Evolutionary conservation across 2,888 invertebrate species (phyloP), one percentile per base, ranked within the genome.

Genomic region (Esperia sulphurella): DNA sequence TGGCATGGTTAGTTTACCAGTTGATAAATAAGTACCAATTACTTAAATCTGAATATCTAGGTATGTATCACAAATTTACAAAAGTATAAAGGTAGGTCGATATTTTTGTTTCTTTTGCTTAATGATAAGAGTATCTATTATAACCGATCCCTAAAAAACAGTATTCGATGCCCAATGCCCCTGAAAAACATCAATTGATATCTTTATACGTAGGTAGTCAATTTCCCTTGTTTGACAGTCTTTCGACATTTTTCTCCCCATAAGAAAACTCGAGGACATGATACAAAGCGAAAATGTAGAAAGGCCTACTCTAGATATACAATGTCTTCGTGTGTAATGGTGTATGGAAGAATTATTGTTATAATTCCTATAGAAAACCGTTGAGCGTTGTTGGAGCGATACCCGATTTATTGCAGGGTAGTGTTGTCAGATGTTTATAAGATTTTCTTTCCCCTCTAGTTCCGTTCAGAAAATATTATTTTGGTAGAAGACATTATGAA

Each of bases 301-400:
- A n/a, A 46, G 31, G 4, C 5, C 41, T 39, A 8, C 31, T 14
- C 31, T 31, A 42, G 29, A 40, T 31, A 41, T 42, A 60, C 59
- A 58, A 75, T 77, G 65, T 73, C 71, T 66, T 58, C 67, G 65
- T 64, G 77, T 65, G 68, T 75, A 77, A 71, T 78, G 75, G 74
- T 67, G 68, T 67, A 71, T 75, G 75, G 67, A 77, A 68, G 79
- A 79, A 76, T 75, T 79, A 79, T 79, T 71, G 70, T 71, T 57
- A 66, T 74, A 74, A 71, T 75, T 71, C 71, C 71, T 68, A 65
- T 67, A 67, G 70, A 69, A 69, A 68, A 70, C 66, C 61, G 63
- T 61, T 63, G 63, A 43, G 33, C 29, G 14, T 43, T 43, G 43
- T 9, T 7, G 33, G 29, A 10, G 41, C 39, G 14, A 39, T 39